phyloP scores from a whole-genome alignment of 2,797 vertebrate species.

The Alfaro cultratus region DNA sequence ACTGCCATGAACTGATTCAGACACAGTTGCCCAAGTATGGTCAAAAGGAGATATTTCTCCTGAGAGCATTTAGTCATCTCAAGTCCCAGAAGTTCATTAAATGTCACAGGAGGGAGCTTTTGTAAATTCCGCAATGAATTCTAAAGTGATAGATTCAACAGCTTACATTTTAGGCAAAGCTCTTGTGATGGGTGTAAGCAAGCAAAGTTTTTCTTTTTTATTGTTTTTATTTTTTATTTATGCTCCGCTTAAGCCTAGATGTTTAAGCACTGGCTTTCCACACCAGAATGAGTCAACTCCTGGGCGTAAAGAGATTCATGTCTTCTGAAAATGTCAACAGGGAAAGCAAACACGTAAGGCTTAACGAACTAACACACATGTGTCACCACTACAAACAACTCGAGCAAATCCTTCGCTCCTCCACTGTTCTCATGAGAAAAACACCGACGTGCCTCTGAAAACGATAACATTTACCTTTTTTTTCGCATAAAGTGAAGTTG shows the following conservation, averaged over 20 bases:
- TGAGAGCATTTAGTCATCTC: slow-evolving; percentile 43
- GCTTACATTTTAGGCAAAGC: slow-evolving; percentile 29
- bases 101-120: slow-evolving; percentile 65
- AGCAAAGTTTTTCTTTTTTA: slow-evolving; percentile 33
- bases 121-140: slow-evolving; percentile 59
- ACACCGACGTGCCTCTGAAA: neutral
- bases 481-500: slow-evolving; percentile 93
- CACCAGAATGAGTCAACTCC: slow-evolving; percentile 40
- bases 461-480: slow-evolving; percentile 88
- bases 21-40: slow-evolving; percentile 65
- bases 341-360: slow-evolving; percentile 38
- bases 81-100: slow-evolving; percentile 68
- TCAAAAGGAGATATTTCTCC: slow-evolving; percentile 43
- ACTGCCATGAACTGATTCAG: slow-evolving; percentile 40
- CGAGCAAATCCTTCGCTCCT: slow-evolving; percentile 6
- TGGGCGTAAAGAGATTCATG: slow-evolving; percentile 1
- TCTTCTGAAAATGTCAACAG: slow-evolving; percentile 66
- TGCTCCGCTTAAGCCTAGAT: slow-evolving; percentile 39
- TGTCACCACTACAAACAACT: slow-evolving; percentile 16
- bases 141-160: slow-evolving; percentile 66
- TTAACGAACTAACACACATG: neutral
- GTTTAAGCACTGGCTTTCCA: slow-evolving; percentile 49
- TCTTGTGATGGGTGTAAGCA: slow-evolving; percentile 65
- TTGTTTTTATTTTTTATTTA: slow-evolving; percentile 68
- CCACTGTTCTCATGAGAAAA: slow-evolving; percentile 32